Conservation (phyloP, 1,140 invertebrate species). For the Ceratina japonica region DNA sequence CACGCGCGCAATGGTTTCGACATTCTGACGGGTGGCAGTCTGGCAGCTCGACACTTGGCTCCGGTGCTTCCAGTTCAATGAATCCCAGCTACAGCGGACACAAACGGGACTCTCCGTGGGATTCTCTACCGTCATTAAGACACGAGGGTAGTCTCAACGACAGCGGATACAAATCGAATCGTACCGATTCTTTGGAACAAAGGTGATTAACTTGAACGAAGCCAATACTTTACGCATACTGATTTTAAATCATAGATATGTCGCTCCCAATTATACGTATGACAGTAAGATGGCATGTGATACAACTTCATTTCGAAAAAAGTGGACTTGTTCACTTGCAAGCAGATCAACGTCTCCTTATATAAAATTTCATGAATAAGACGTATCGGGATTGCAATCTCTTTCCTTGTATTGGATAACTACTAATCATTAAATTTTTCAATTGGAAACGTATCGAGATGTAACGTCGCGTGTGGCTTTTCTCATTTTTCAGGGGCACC, state of each 20-base stretch:
- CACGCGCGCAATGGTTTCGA: slow-evolving; percentile 91
- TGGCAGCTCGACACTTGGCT: slow-evolving; percentile 85
- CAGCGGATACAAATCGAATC: slow-evolving; percentile 90
- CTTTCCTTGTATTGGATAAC: too few species aligned
- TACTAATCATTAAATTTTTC: not conserved
- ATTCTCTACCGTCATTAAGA: slow-evolving; percentile 89
- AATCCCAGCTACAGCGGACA: slow-evolving; percentile 77
- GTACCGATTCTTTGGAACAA: slow-evolving; percentile 91
- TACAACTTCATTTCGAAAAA: too few species aligned
- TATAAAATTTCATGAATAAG: too few species aligned
- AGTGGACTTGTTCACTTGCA: too few species aligned
- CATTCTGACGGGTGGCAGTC: slow-evolving; percentile 93
- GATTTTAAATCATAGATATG: too few species aligned
- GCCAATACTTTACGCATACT: too few species aligned
- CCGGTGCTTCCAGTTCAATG: slow-evolving; percentile 78
- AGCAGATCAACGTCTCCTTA: too few species aligned
- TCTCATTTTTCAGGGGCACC: slow-evolving; percentile 82
- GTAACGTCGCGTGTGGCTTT: slow-evolving; percentile 5
- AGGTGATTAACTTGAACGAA: slow-evolving; percentile 79
- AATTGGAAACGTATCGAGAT: not conserved
- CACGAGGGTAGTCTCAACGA: slow-evolving; percentile 91
- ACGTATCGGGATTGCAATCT: too few species aligned
- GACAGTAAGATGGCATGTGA: too few species aligned
- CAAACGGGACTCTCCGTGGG: slow-evolving; percentile 89
- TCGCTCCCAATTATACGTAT: too few species aligned